A percentile compares a stretch with the other conserved stretches of the same genome.
phyloP scores from a whole-genome alignment of 2,797 vertebrate species.

The Erpetoichthys calabaricus region DNA sequence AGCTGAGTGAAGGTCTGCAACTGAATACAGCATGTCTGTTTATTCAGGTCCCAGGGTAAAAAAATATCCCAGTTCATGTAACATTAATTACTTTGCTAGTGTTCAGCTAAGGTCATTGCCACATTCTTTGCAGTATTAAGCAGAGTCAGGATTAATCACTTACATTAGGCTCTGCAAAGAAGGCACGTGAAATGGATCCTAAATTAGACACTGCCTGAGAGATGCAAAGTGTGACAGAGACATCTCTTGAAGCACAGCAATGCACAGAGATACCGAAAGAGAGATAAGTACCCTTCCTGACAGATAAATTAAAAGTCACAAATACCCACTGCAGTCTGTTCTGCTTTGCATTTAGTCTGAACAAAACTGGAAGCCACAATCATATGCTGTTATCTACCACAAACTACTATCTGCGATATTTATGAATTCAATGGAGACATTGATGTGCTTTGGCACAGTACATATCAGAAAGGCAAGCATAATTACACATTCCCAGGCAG shows the following conservation, averaged over 20 bases:
- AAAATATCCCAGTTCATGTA: slow-evolving; percentile 44
- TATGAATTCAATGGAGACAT: neutral
- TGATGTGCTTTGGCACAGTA: neutral
- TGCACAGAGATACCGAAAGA: neutral
- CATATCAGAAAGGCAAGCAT: neutral
- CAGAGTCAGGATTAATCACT: slow-evolving; percentile 57
- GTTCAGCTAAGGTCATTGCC: slow-evolving; percentile 56
- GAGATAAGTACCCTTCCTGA: neutral
- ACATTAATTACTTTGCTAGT: slow-evolving; percentile 57
- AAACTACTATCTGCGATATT: neutral
- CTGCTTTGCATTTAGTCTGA: neutral
- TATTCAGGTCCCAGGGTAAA: slow-evolving; percentile 43
- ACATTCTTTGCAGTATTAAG: slow-evolving; percentile 56
- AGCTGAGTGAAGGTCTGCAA: slow-evolving; percentile 50
- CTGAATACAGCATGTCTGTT: slow-evolving; percentile 48
- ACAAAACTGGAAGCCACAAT: neutral
- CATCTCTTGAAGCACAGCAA: neutral
- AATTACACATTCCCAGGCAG: neutral
- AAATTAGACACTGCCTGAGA: slow-evolving; percentile 47
- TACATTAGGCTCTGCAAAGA: slow-evolving; percentile 47
- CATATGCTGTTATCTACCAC: neutral
- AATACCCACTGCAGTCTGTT: neutral
- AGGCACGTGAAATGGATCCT: slow-evolving; percentile 45
- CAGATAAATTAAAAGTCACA: too few species aligned
- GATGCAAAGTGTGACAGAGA: slow-evolving; percentile 16